Base-by-base conservation (phyloP, 2,113 vertebrate species). In the Pedetes capensis region DNA sequence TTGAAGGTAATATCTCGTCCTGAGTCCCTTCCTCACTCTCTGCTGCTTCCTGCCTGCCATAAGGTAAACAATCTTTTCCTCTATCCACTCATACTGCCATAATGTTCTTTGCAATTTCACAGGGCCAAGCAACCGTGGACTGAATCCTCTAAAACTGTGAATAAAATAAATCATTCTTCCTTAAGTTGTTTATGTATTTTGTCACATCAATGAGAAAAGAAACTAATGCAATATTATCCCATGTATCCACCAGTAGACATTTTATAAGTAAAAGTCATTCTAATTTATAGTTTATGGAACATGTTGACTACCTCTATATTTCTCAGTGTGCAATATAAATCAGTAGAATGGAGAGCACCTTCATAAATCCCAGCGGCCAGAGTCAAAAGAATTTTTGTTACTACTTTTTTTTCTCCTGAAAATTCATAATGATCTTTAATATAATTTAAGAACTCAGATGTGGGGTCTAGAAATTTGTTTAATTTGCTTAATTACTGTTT, bases 381-480 rank as follows among this genome's bases (percentile, higher is more conserved):
- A 10, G 47, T 34, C 47, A 84, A 80, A 34, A 9, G 14, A 95
- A 49, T 81, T 29, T 44, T 23, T 17, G 29, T 57, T 68, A 93
- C 22, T 78, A 59, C 29, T 74, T 78, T 23, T 39, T 90, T 96
- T 92, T 66, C 51, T 92, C 63, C 87, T 69, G 9, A 64, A 79
- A 87, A 84, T 84, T 92, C 29, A 42, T 53, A 79, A 74, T 59
- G 22, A 51, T 53, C 13, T 89, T 63, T 32, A 47, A 4, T 34
- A 44, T n/a, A 93, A 91, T 74, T 88, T 53, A 93, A 91, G 57
- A 91, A 75, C 34, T 47, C 66, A 55, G 8, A 47, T 47, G 17
- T 61, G 4, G 11, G 11, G 0, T 86, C 44, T 29, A 80, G 42
- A 93, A 74, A 44, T 12, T 37, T 85, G 7, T 63, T 88, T 68